These are phyloP conservation scores for Meghimatium bilineatum DNA, from an alignment of 2,888 invertebrate genomes.

Conservation along the genomic window DNA sequence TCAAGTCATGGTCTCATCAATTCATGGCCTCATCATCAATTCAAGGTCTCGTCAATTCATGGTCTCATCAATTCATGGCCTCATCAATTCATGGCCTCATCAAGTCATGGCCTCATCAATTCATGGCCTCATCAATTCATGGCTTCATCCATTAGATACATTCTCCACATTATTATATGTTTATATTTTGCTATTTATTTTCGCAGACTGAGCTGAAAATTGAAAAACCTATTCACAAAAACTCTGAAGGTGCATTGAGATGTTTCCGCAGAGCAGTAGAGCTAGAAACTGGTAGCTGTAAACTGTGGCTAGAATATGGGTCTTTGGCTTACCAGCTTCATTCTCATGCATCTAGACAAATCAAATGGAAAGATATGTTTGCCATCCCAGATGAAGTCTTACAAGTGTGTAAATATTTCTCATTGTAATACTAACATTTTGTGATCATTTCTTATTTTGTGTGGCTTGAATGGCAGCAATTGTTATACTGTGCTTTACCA, in stretches of 20 bases:
- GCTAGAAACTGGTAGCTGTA: slow-evolving; percentile 83
- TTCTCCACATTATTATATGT: background rate
- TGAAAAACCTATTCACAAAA: slow-evolving; percentile 75
- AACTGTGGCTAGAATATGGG: slow-evolving; percentile 93
- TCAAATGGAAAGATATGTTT: slow-evolving; percentile 79
- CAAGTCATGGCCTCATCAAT: too few relatives aligned
- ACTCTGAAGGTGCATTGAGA: slow-evolving; percentile 82
- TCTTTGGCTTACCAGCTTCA: slow-evolving; percentile 92
- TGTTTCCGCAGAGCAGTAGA: slow-evolving; percentile 89
- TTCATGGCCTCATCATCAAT: too few relatives aligned
- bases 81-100: too few relatives aligned
- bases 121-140: too few relatives aligned
- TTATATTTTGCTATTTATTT: background rate
- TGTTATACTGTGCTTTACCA: too few relatives aligned
- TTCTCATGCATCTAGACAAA: slow-evolving; percentile 90
- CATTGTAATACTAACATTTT: background rate
- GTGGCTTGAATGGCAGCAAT: too few relatives aligned
- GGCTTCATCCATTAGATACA: too few relatives aligned
- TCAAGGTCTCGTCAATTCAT: too few relatives aligned
- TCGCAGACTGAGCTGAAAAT: slow-evolving; percentile 72
- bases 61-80: too few relatives aligned
- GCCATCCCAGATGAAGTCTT: slow-evolving; percentile 11
- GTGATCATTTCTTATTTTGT: too few relatives aligned
- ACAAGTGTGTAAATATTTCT: slow-evolving; percentile 2
- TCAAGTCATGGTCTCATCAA: too few relatives aligned